These are phyloP conservation scores for Hippoglossus hippoglossus DNA, from an alignment of 2,797 vertebrate genomes.

Conservation along the genomic window DNA sequence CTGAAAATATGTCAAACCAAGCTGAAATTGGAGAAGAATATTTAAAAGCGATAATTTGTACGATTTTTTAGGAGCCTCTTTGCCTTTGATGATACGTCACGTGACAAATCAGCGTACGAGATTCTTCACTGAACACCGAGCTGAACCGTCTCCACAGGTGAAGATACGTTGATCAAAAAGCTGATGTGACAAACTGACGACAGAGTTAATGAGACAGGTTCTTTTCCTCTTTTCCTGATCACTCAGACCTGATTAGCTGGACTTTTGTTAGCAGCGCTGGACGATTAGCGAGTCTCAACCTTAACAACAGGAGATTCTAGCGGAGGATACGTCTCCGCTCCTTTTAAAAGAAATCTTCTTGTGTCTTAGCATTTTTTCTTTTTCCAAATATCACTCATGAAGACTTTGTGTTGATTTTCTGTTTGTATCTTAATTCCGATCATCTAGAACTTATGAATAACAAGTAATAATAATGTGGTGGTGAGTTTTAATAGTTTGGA, in stretches of 20 bases:
- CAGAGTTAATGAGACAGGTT: conserved; percentile 11
- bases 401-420: conserved; percentile 67
- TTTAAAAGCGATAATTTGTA: too few relatives aligned
- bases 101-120: too few relatives aligned
- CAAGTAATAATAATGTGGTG: conserved; percentile 73
- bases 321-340: conserved; percentile 27
- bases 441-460: conserved; percentile 75
- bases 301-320: conserved; percentile 14
- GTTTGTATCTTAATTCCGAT: conserved; percentile 60
- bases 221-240: conserved; percentile 37
- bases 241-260: conserved; percentile 29
- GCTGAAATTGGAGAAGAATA: too few relatives aligned
- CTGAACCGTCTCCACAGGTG: not conserved
- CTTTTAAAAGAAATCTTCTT: conserved; percentile 30
- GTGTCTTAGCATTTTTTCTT: conserved; percentile 42
- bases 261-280: conserved; percentile 26
- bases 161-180: conserved; percentile 57
- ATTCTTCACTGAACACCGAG: conserved; percentile 5
- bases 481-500: conserved; percentile 73
- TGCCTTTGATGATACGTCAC: not conserved
- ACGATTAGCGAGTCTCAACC: conserved; percentile 17
- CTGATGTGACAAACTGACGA: conserved; percentile 42
- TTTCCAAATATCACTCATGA: conserved; percentile 49
- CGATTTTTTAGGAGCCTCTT: too few relatives aligned
- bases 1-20: too few relatives aligned